Percentiles rank a stretch among this genome's conserved stretches.
Evolutionary conservation across 2,888 invertebrate genomes (phyloP).

Genomic region (Salpingus planirostris): DNA sequence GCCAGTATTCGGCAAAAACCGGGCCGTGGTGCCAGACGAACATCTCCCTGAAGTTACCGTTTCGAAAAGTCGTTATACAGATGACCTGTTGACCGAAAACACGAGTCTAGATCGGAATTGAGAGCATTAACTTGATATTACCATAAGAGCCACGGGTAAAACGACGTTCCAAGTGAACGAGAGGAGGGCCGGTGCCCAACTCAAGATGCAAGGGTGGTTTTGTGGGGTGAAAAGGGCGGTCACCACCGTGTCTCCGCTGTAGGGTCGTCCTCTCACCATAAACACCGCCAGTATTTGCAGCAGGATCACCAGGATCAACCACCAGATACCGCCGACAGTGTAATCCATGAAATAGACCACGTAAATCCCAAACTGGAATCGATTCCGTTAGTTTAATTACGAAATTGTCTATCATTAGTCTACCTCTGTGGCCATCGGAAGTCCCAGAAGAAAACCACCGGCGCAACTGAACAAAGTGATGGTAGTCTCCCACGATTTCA

Average conservation of each 20-base stretch:
- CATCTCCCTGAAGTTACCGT: slow-evolving; percentile 56
- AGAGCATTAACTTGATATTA: slow-evolving; percentile 36
- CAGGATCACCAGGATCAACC: slow-evolving; percentile 71
- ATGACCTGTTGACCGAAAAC: slow-evolving; percentile 41
- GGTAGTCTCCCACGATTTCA: slow-evolving; percentile 72
- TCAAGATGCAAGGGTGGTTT: slow-evolving; percentile 41
- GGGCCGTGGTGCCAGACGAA: slow-evolving; percentile 55
- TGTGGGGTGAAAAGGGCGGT: slow-evolving; percentile 51
- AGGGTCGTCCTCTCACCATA: slow-evolving; percentile 77
- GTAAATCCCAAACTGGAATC: slow-evolving; percentile 60
- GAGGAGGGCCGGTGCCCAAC: slow-evolving; percentile 58
- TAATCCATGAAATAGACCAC: slow-evolving; percentile 81
- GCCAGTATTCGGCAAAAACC: slow-evolving; percentile 65
- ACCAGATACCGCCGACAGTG: slow-evolving; percentile 78
- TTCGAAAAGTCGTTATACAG: slow-evolving; percentile 63
- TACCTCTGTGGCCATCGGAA: slow-evolving; percentile 81
- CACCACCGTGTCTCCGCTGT: slow-evolving; percentile 67
- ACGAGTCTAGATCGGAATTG: background rate
- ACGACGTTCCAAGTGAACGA: slow-evolving; percentile 85
- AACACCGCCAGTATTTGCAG: slow-evolving; percentile 74
- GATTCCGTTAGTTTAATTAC: slow-evolving; percentile 1
- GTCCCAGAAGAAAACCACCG: slow-evolving; percentile 71
- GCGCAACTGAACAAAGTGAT: slow-evolving; percentile 78
- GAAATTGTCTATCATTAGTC: slow-evolving; percentile 15
- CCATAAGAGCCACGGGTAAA: slow-evolving; percentile 72